A percentile compares a stretch with the other conserved stretches of the same genome.
Evolutionary conservation across 1,140 invertebrate genomes (phyloP).

Genomic region (Drosophila azteca): DNA sequence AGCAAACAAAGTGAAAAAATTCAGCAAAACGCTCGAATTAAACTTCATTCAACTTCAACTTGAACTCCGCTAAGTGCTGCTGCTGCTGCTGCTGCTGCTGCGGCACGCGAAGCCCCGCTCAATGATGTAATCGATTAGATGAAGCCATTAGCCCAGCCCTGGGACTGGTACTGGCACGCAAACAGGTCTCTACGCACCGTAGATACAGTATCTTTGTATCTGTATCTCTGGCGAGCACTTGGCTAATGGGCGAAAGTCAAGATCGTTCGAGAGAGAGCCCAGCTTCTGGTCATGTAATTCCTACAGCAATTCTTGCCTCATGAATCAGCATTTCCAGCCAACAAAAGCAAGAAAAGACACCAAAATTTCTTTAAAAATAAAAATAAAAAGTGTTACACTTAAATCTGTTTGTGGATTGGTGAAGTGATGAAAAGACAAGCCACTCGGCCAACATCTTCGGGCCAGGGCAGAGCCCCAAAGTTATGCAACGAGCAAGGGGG

Average conservation of each 20-base stretch:
- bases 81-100: conserved; percentile 1
- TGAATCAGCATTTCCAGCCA: conserved; percentile 58
- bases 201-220: conserved; percentile 1
- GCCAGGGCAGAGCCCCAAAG: background rate
- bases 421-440: conserved; percentile 38
- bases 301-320: conserved; percentile 35
- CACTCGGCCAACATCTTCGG: conserved; percentile 33
- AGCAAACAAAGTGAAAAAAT: conserved; percentile 30
- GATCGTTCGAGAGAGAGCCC: conserved; percentile 24
- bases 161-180: background rate
- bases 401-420: conserved; percentile 38
- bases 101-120: conserved; percentile 41
- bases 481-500: conserved; percentile 44
- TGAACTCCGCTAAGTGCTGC: conserved; percentile 50
- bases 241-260: conserved; percentile 35
- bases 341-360: conserved; percentile 9
- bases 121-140: conserved; percentile 70
- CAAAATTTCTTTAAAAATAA: conserved; percentile 27
- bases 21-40: conserved; percentile 66
- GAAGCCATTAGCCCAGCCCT: conserved; percentile 22
- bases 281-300: conserved; percentile 62
- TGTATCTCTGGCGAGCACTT: conserved; percentile 31
- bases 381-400: conserved; percentile 56
- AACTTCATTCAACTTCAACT: conserved; percentile 76
- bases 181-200: conserved; percentile 4